These are phyloP conservation scores for Vollenhovia emeryi DNA, from an alignment of 1,140 invertebrate genomes.

Conservation along the genomic window DNA sequence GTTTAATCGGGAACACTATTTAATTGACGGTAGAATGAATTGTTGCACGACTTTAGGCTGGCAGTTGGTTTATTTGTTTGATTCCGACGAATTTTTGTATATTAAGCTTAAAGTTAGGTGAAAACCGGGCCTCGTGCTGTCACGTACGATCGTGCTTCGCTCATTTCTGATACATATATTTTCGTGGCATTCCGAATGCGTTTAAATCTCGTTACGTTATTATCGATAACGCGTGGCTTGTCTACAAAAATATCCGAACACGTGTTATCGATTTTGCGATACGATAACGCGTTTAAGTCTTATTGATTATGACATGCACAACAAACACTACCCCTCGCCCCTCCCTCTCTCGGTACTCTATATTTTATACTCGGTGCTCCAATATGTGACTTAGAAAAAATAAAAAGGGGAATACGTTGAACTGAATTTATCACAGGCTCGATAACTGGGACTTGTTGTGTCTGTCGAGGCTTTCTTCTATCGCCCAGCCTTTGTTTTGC, in stretches of 20 bases:
- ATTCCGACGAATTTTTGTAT: too few species aligned
- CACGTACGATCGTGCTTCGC: not conserved
- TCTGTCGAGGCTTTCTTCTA: conserved; percentile 55
- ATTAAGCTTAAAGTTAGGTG: too few species aligned
- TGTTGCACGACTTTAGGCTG: too few species aligned
- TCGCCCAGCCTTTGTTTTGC: conserved; percentile 32
- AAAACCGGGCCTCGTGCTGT: too few species aligned
- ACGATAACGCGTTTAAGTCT: not conserved
- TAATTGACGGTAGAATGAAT: too few species aligned
- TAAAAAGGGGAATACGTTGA: not conserved
- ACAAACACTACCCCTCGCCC: not conserved
- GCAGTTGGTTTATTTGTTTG: too few species aligned
- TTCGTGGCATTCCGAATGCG: too few species aligned
- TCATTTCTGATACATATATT: not conserved
- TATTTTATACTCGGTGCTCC: not conserved
- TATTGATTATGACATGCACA: not conserved
- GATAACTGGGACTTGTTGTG: conserved; percentile 69
- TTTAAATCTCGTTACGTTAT: not conserved
- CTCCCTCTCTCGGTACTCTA: not conserved
- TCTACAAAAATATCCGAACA: conserved; percentile 2
- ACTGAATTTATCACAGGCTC: conserved; percentile 43
- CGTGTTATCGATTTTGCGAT: not conserved
- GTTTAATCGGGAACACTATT: too few species aligned
- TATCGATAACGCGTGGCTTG: not conserved
- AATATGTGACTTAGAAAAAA: conserved; percentile 36